phyloP scores from a whole-genome alignment of 2,113 vertebrate genomes.

The Prionailurus viverrinus region DNA sequence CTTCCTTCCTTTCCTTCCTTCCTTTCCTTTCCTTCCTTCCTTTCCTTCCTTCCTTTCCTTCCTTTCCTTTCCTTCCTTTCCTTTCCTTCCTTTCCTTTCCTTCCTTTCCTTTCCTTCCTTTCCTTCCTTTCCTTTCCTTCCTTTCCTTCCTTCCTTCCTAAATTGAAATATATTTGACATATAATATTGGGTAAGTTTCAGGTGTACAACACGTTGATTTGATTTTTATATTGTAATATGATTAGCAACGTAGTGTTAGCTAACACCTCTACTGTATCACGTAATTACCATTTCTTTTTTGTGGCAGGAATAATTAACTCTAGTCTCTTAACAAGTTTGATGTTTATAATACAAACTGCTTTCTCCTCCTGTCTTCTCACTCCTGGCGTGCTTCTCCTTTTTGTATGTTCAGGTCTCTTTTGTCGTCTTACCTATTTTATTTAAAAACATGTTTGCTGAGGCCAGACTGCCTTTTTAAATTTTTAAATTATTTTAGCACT shows the following conservation, averaged over 20 bases:
- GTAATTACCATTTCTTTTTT: background rate
- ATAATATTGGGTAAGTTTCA: background rate
- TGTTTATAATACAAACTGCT: background rate
- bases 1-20: no score
- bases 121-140: background rate
- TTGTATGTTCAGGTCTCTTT: background rate
- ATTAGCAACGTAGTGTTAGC: background rate
- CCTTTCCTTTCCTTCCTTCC: no score
- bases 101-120: background rate
- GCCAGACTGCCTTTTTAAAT: background rate
- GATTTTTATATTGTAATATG: background rate
- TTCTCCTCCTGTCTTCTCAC: background rate
- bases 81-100: background rate
- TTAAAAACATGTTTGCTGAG: background rate
- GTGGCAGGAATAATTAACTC: constrained; percentile 12
- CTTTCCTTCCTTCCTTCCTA: background rate
- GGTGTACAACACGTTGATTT: background rate
- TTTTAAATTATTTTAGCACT: background rate
- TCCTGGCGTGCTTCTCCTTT: background rate
- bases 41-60: no score
- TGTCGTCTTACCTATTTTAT: background rate
- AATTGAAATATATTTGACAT: background rate
- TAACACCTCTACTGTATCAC: background rate
- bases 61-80: background rate
- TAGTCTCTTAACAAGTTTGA: constrained; percentile 27